Conservation (phyloP, 2,797 vertebrate species). For the Neosalanx taihuensis region DNA sequence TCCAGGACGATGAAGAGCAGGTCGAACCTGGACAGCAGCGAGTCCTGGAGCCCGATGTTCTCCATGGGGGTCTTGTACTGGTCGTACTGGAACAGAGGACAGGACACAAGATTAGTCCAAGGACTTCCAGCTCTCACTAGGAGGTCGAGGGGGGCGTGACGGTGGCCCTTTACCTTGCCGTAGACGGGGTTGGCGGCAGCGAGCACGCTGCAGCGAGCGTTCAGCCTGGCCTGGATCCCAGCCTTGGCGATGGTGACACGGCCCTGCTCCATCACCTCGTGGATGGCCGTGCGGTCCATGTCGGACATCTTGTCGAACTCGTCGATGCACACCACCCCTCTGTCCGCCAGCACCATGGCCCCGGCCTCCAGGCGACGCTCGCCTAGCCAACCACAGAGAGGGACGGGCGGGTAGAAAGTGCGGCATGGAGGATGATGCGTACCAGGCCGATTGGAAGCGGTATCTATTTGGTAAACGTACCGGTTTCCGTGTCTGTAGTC, state of each 20-base stretch:
- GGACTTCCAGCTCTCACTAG: neutral
- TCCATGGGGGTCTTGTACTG: slow-evolving; percentile 57
- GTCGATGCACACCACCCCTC: slow-evolving; percentile 88
- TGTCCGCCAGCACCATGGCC: slow-evolving; percentile 86
- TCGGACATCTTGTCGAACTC: slow-evolving; percentile 92
- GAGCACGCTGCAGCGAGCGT: slow-evolving; percentile 85
- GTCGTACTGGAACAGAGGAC: slow-evolving; percentile 41
- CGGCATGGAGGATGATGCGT: neutral
- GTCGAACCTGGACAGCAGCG: slow-evolving; percentile 61
- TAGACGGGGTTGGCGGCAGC: slow-evolving; percentile 87
- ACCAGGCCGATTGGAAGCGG: neutral
- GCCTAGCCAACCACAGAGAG: slow-evolving; percentile 56
- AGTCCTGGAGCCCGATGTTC: slow-evolving; percentile 59
- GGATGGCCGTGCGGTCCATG: slow-evolving; percentile 86
- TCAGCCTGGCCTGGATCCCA: slow-evolving; percentile 85
- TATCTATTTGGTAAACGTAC: slow-evolving; percentile 28
- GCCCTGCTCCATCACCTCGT: slow-evolving; percentile 90
- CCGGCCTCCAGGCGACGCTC: slow-evolving; percentile 83
- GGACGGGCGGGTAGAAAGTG: neutral
- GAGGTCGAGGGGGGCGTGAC: no score
- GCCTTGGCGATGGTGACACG: slow-evolving; percentile 86
- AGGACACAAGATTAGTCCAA: neutral
- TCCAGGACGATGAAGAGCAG: slow-evolving; percentile 62
- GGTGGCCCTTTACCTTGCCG: slow-evolving; percentile 70
- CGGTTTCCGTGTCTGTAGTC: slow-evolving; percentile 69